phyloP scores from a whole-genome alignment of 2,113 vertebrate species.

The Panthera tigris region DNA sequence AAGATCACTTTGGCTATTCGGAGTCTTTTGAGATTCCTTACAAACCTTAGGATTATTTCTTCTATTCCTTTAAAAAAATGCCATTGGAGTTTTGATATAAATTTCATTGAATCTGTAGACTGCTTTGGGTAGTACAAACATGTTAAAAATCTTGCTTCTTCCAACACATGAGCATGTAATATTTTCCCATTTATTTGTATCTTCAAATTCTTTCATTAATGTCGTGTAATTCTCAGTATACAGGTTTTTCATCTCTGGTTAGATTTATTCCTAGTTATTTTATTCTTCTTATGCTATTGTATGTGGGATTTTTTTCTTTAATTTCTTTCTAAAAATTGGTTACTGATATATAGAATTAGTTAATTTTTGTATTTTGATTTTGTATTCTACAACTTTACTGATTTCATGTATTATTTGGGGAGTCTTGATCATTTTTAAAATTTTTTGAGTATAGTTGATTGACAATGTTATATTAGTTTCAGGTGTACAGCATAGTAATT shows the following conservation, averaged over 20 bases:
- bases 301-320: background rate
- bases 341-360: background rate
- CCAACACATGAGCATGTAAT: background rate
- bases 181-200: background rate
- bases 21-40: background rate
- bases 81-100: background rate
- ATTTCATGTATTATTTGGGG: background rate
- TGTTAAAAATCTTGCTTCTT: background rate
- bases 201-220: background rate
- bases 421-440: background rate
- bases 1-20: background rate
- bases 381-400: background rate
- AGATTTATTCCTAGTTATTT: background rate
- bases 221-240: background rate
- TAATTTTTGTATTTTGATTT: background rate
- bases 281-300: background rate
- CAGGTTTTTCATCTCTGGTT: background rate
- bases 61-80: background rate
- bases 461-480: background rate
- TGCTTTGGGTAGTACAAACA: background rate
- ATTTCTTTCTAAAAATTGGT: background rate
- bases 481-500: background rate
- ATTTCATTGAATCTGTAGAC: background rate
- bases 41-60: background rate
- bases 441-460: background rate